A percentile compares a stretch with the other conserved stretches of the same genome.
phyloP scores from a whole-genome alignment of 2,113 vertebrate species.

The Leucopsar rothschildi region DNA sequence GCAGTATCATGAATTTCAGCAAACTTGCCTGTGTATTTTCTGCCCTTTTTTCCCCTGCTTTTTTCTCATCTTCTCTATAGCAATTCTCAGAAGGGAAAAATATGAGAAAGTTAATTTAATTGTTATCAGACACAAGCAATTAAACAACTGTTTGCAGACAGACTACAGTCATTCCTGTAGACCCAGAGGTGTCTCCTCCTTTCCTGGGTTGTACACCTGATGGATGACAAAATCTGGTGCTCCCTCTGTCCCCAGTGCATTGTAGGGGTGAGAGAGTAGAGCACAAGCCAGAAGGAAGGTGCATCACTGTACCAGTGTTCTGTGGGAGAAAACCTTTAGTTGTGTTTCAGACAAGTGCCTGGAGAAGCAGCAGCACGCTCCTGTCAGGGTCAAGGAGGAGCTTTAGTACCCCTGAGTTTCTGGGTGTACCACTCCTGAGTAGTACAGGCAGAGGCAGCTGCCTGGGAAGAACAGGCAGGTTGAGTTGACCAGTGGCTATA shows the following conservation, averaged over 20 bases:
- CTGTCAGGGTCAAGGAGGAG: accelerated
- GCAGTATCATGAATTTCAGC: neutral
- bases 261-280: neutral
- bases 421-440: neutral
- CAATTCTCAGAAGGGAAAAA: neutral
- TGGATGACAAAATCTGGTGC: neutral
- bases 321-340: neutral
- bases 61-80: neutral
- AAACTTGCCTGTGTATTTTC: neutral
- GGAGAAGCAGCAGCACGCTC: neutral
- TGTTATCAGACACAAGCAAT: neutral
- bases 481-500: neutral
- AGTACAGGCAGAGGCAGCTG: neutral
- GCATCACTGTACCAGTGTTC: no score
- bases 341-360: neutral
- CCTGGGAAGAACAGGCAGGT: neutral
- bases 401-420: neutral
- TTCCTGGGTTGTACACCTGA: neutral
- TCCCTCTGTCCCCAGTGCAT: accelerated
- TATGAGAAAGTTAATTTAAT: neutral
- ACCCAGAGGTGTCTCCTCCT: neutral
- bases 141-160: neutral
- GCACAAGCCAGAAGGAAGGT: neutral
- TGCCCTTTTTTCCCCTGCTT: accelerated
- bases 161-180: neutral